phyloP scores from a whole-genome alignment of 1,140 invertebrate species.

The Cyclina sinensis region DNA sequence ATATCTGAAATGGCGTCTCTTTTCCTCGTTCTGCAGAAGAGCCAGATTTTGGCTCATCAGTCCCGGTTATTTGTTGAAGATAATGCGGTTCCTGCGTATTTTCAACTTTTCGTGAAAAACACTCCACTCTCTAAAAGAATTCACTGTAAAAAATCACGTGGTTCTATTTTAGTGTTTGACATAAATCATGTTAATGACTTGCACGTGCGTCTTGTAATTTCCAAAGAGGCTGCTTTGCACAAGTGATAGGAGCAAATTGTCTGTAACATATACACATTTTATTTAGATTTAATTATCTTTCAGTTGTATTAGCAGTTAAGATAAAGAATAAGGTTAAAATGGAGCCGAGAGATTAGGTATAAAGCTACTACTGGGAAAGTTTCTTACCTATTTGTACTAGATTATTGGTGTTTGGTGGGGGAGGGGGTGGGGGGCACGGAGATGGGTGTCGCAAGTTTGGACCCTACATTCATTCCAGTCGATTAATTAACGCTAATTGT shows the following conservation, averaged over 20 bases:
- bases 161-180: slow-evolving; percentile 13
- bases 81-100: slow-evolving; percentile 28
- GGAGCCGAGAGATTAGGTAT: too few species aligned
- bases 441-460: too few species aligned
- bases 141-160: background rate
- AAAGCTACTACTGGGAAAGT: too few species aligned
- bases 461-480: too few species aligned
- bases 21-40: background rate
- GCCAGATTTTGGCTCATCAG: slow-evolving; percentile 7
- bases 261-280: background rate
- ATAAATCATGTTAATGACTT: slow-evolving; percentile 15
- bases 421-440: too few species aligned
- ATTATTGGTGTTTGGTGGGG: too few species aligned
- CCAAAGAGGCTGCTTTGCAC: background rate
- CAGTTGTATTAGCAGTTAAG: background rate
- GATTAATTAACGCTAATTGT: too few species aligned
- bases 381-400: too few species aligned
- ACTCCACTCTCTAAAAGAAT: background rate
- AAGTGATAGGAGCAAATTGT: background rate
- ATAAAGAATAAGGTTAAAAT: background rate
- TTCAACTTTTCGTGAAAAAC: slow-evolving; percentile 12
- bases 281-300: background rate
- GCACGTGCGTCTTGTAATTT: slow-evolving; percentile 18
- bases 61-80: slow-evolving; percentile 20
- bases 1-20: background rate